Evolutionary conservation across 2,113 vertebrate species (phyloP), one percentile per base, ranked within the genome.

Genomic region (Fregetta grallaria): DNA sequence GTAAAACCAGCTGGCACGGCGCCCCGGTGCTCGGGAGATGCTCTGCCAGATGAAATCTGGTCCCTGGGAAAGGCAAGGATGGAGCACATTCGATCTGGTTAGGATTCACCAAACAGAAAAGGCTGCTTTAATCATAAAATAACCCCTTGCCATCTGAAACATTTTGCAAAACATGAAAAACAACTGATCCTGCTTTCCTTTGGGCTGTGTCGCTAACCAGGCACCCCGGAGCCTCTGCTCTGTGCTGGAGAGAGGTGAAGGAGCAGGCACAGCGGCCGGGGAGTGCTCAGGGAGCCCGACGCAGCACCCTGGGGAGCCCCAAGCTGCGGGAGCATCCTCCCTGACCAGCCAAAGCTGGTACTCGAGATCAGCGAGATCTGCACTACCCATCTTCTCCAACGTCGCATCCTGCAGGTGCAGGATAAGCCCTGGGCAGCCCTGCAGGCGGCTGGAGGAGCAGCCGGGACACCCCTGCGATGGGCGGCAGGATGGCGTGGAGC

Each of bases 161-260:
- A 3, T 49, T 53, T 67, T 91, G 56, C 26, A 44, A 59, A 85
- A 40, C 21, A 29, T 32, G 25, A 26, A 47, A 62, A 62, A 49
- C 53, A 50, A 40, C 25, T 44, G 34, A 12, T 68, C 56, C 32
- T 84, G 50, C 45, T 45, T 36, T 70, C 12, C 55, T 40, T 20
- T 11, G 45, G 59, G 75, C 36, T 12, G n/a, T 9, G 13, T 23
- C 56, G 50, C 59, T 70, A 29, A 25, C 6, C 22, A n/a, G 40
- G 29, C 47, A 44, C 0, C 0, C 15, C 2, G 0, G 17, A 74
- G 21, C 52, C 56, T 75, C 66, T 1, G 1, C 27, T 78, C n/a
- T 10, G 3, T 11, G n/a, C 50, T 63, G 45, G 30, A 52, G 71
- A 62, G 66, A 32, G 17, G 23, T 1, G 1, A 18, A 73, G 19